Evolutionary conservation across 2,797 vertebrate genomes (phyloP), one percentile per base, ranked within the genome.

Genomic region (Muscicapa striata): DNA sequence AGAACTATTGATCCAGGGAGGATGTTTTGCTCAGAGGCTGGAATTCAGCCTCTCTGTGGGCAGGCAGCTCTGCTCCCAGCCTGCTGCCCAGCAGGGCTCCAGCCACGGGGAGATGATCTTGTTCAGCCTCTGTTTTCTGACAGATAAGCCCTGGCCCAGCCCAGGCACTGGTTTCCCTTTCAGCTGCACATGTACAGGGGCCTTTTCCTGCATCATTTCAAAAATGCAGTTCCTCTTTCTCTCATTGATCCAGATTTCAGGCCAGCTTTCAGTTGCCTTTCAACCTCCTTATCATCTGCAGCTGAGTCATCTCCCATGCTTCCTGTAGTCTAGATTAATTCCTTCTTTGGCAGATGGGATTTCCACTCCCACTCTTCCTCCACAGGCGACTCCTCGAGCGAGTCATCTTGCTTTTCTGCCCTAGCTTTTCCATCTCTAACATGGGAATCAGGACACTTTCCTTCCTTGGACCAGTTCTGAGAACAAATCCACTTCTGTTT

Each of bases 321-420:
- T 96, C 89, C 94, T 89, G 59, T 62, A 87, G 77, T 62, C 89
- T 90, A 70, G 74, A 92, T 92, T 62, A 84, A 86, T 76, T 84
- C 74, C 55, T 94, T 76, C 86, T 95, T 92, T 38, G 59, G 74
- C 95, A 96, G 91, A 87, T 83, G 91, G 84, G 66, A 85, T 89
- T 92, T 91, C 69, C 91, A 86, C 87, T 92, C 94, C 91, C 68
- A 94, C 91, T 87, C 84, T 89, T 85, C 81, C 81, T 89, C 57
- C 61, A 59, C 75, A 70, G 57, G 36, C 38, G 11, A 40, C 32
- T 87, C 66, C 68, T 79, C 0, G 6, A 93, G 76, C 46, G 55
- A 94, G 52, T 64, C 52, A 61, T 92, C 68, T 48, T 81, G 16
- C 66, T 88, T 78, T 73, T 55, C 61, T 91, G 69, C 72, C 43